phyloP scores from a whole-genome alignment of 2,113 vertebrate genomes.

The Motacilla tschutschensis region DNA sequence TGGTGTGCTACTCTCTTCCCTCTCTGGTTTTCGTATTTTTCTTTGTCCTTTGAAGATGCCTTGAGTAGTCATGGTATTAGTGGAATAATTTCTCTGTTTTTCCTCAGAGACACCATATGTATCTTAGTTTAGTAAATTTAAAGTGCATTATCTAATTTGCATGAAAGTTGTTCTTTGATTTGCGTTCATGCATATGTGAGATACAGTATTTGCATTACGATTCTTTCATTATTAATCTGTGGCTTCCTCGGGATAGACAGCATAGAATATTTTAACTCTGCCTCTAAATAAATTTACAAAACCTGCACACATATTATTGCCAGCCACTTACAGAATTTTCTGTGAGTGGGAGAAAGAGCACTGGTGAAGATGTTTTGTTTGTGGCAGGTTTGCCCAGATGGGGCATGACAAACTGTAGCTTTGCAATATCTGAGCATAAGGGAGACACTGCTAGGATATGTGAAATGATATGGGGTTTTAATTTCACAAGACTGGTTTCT shows the following conservation, averaged over 20 bases:
- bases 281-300: neutral
- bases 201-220: slow-evolving; percentile 15
- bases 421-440: neutral
- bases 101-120: neutral
- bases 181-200: slow-evolving; percentile 21
- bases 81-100: neutral
- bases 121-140: neutral
- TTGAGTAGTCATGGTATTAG: slow-evolving; percentile 3
- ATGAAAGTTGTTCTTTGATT: slow-evolving; percentile 37
- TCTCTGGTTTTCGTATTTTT: neutral
- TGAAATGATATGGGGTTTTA: neutral
- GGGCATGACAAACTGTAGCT: neutral
- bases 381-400: neutral
- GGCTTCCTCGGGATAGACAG: neutral
- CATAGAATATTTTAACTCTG: neutral
- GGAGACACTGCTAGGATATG: neutral
- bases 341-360: neutral
- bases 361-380: neutral
- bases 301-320: fast-evolving
- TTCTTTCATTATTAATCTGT: slow-evolving; percentile 19
- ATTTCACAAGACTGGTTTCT: neutral
- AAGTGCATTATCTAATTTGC: slow-evolving; percentile 13
- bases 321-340: neutral
- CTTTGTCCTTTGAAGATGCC: slow-evolving; percentile 20
- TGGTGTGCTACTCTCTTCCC: neutral